Conservation (phyloP, 2,797 vertebrate genomes). For the Cirrhinus mrigala region DNA sequence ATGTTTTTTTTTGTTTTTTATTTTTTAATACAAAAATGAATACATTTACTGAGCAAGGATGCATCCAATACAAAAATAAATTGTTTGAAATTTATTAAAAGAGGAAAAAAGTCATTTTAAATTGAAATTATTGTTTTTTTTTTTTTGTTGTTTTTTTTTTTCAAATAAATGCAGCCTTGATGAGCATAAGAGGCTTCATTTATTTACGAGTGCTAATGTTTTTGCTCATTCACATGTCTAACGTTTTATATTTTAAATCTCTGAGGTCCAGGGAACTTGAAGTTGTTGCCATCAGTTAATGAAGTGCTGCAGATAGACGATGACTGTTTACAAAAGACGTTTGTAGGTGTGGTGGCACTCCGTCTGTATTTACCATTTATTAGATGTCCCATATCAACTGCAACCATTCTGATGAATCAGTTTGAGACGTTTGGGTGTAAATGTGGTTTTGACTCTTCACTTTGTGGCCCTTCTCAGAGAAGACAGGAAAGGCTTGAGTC, state of each 20-base stretch:
- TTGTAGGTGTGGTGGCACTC: neutral
- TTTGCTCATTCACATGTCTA: neutral
- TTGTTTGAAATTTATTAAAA: neutral
- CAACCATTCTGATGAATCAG: neutral
- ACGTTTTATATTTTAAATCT: neutral
- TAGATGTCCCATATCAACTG: neutral
- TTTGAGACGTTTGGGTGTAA: constrained; percentile 10
- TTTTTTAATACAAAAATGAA: neutral
- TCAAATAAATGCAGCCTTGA: neutral
- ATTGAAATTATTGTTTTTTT: neutral
- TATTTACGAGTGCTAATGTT: neutral
- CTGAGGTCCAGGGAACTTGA: neutral
- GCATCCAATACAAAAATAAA: neutral
- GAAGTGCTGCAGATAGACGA: neutral
- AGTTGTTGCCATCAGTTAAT: neutral
- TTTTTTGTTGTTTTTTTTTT: too few species aligned
- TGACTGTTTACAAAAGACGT: neutral
- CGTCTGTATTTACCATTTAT: neutral
- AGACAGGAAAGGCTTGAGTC: constrained; percentile 71
- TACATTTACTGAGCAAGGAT: neutral
- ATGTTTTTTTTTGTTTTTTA: too few species aligned
- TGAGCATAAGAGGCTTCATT: neutral
- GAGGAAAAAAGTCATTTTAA: neutral
- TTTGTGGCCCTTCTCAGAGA: constrained; percentile 47
- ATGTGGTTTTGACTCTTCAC: neutral